These are phyloP conservation scores for Pterostichus niger DNA, from an alignment of 2,888 invertebrate genomes.

Conservation along the genomic window DNA sequence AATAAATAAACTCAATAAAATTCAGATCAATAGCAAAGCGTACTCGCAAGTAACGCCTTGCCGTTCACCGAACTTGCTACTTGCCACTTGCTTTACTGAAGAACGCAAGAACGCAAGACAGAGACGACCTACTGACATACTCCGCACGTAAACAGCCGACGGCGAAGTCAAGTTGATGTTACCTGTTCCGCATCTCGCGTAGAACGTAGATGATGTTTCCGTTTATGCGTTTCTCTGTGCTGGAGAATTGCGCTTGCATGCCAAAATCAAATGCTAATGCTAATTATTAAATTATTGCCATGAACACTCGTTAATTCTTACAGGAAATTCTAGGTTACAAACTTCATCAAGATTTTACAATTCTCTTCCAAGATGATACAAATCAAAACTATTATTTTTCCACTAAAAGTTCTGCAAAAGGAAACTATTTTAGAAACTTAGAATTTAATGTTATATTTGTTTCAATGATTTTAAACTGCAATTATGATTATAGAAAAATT, in stretches of 20 bases:
- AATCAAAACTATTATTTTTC: too few relatives aligned
- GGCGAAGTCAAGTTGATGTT: not conserved
- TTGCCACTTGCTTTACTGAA: slow-evolving; percentile 12
- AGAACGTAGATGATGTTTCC: slow-evolving; percentile 8
- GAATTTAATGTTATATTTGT: too few relatives aligned
- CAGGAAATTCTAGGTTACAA: slow-evolving; percentile 18
- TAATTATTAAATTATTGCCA: slow-evolving; percentile 33
- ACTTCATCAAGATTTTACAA: too few relatives aligned
- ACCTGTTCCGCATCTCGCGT: slow-evolving; percentile 9
- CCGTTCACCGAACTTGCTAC: slow-evolving; percentile 19
- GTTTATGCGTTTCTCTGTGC: slow-evolving; percentile 31
- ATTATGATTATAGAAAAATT: too few relatives aligned
- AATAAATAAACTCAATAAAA: slow-evolving; percentile 49
- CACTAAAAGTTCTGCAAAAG: too few relatives aligned
- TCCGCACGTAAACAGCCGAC: slow-evolving; percentile 62
- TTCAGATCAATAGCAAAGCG: slow-evolving; percentile 42
- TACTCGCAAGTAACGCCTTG: not conserved
- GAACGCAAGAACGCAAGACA: slow-evolving; percentile 15
- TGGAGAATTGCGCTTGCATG: not conserved
- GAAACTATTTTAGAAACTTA: too few relatives aligned
- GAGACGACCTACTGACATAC: slow-evolving; percentile 66
- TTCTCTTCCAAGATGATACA: too few relatives aligned
- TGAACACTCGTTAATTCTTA: not conserved
- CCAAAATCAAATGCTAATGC: slow-evolving; percentile 41
- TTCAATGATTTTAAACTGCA: too few relatives aligned